Conservation (phyloP, 1,140 invertebrate species). For the Drosophila tani region DNA sequence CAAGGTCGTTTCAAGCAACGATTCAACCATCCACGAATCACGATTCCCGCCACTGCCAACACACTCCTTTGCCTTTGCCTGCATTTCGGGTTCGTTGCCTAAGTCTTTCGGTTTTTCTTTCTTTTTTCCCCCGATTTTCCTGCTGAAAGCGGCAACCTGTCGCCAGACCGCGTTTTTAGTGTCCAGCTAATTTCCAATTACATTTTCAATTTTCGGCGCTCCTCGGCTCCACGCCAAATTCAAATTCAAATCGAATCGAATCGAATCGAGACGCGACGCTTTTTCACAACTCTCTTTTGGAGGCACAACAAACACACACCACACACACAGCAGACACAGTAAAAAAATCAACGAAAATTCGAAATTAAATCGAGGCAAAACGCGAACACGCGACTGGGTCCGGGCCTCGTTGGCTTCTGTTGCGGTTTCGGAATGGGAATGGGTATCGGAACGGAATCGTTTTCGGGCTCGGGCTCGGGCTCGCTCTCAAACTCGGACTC, state of each 20-base stretch:
- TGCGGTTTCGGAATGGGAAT: slow-evolving; percentile 5
- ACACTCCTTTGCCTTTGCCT: background rate
- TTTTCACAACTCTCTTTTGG: slow-evolving; percentile 49
- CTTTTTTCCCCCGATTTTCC: background rate
- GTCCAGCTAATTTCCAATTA: slow-evolving; percentile 58
- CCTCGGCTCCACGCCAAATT: slow-evolving; percentile 14
- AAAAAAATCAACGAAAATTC: slow-evolving; percentile 31
- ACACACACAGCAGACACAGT: slow-evolving; percentile 29
- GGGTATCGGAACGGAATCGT: slow-evolving; percentile 6
- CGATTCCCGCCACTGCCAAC: slow-evolving; percentile 3
- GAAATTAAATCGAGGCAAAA: slow-evolving; percentile 49
- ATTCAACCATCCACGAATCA: slow-evolving; percentile 14
- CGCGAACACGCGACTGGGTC: slow-evolving; percentile 37
- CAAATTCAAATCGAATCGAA: slow-evolving; percentile 23
- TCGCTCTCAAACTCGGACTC: slow-evolving; percentile 8
- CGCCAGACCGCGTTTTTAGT: slow-evolving; percentile 7
- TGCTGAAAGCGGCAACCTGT: slow-evolving; percentile 2
- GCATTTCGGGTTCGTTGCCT: slow-evolving; percentile 29
- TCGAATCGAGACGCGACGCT: slow-evolving; percentile 5
- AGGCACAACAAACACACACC: slow-evolving; percentile 41
- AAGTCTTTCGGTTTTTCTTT: slow-evolving; percentile 36
- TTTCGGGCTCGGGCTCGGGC: slow-evolving; percentile 1
- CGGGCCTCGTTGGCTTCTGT: slow-evolving; percentile 23
- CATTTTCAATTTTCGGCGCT: slow-evolving; percentile 61
- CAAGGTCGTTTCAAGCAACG: slow-evolving; percentile 36